phyloP scores from a whole-genome alignment of 2,888 invertebrate species.

The Ditylenchus weischeri region DNA sequence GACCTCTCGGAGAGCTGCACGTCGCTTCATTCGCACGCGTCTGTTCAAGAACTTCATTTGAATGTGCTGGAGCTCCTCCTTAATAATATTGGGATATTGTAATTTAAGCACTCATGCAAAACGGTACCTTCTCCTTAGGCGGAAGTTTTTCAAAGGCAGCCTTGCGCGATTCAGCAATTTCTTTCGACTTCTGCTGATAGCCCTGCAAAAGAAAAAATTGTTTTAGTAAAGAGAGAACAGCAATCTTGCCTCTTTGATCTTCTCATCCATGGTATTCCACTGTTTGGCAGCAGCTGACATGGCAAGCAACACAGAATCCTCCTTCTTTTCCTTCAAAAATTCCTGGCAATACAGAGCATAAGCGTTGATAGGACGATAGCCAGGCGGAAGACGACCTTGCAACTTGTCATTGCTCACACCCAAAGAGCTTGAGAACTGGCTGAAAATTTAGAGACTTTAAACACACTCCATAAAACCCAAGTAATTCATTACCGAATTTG shows the following conservation, averaged over 20 bases:
- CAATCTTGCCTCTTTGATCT: background rate
- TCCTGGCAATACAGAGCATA: constrained; percentile 12
- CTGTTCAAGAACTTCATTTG: no score
- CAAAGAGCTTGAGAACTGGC: no score
- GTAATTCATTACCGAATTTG: no score
- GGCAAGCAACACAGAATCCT: background rate
- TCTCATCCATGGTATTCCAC: constrained; percentile 10
- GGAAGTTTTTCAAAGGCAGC: constrained; percentile 1
- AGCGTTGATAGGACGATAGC: constrained; percentile 5
- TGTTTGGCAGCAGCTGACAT: background rate
- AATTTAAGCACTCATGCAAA: no score
- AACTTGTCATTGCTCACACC: background rate
- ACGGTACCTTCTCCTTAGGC: background rate
- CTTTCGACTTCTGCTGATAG: constrained; percentile 4
- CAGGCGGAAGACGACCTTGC: constrained; percentile 11
- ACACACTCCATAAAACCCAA: no score
- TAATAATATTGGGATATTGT: no score
- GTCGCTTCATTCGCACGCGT: no score
- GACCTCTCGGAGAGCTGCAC: no score
- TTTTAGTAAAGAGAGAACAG: background rate
- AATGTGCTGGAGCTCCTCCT: no score
- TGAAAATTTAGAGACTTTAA: no score
- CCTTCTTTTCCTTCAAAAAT: background rate
- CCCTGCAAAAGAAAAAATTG: background rate
- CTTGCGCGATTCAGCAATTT: background rate